Evolutionary conservation across 2,113 vertebrate genomes (phyloP).

Genomic region (Oryzias javanicus): DNA sequence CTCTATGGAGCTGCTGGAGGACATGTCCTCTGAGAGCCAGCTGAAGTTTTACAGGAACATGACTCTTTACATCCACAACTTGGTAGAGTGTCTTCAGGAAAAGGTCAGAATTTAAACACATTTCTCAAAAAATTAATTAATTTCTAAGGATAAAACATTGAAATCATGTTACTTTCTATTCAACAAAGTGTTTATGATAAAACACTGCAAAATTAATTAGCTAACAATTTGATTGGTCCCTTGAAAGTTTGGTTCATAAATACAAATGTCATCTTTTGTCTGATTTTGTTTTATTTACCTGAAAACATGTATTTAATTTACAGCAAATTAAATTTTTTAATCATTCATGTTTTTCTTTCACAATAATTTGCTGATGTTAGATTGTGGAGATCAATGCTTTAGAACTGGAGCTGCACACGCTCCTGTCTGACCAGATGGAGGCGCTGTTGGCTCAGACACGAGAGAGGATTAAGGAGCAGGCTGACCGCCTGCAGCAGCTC

Average conservation of each 20-base stretch:
- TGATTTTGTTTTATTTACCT: too few relatives aligned
- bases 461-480: constrained; percentile 78
- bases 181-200: too few relatives aligned
- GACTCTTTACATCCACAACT: constrained; percentile 83
- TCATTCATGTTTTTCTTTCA: not conserved
- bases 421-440: constrained; percentile 79
- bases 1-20: constrained; percentile 79
- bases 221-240: too few relatives aligned
- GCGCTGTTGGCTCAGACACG: constrained; percentile 76
- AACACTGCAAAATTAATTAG: too few relatives aligned
- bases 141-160: too few relatives aligned
- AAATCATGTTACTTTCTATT: too few relatives aligned
- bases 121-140: not conserved
- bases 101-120: constrained; percentile 75
- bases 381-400: constrained; percentile 80
- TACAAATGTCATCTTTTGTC: too few relatives aligned
- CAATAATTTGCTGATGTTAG: constrained; percentile 59
- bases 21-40: constrained; percentile 72
- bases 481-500: constrained; percentile 77
- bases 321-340: not conserved
- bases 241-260: too few relatives aligned
- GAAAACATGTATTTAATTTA: too few relatives aligned
- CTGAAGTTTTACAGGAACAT: constrained; percentile 87
- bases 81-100: constrained; percentile 90
- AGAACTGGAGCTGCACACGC: constrained; percentile 80